Evolutionary conservation across 2,113 vertebrate species (phyloP).

Genomic region (Eclectus roratus): DNA sequence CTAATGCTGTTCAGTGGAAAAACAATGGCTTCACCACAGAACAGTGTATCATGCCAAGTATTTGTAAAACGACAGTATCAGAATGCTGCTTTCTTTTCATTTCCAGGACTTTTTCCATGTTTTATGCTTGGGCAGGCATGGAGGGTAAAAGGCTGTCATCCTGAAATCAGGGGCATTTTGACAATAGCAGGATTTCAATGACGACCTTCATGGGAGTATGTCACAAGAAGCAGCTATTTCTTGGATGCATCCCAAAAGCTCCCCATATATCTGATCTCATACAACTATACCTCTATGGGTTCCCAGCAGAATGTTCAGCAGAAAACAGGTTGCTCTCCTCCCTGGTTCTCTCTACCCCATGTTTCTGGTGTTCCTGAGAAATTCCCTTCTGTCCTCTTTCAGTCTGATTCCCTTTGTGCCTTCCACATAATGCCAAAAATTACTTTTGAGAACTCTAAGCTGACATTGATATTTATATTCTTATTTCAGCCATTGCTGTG

Average conservation of each 20-base stretch:
- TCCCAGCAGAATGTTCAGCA: background rate
- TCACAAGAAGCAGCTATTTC: background rate
- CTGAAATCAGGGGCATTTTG: background rate
- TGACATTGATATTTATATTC: background rate
- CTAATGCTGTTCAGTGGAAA: background rate
- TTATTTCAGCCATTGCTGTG: background rate
- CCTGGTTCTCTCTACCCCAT: background rate
- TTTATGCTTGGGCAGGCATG: background rate
- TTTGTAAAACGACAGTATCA: background rate
- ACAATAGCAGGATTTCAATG: background rate
- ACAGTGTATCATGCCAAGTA: background rate
- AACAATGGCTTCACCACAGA: background rate
- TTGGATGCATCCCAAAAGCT: background rate
- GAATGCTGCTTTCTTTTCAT: background rate
- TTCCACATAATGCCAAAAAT: background rate
- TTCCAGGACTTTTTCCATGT: background rate
- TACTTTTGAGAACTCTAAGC: background rate
- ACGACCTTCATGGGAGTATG: background rate
- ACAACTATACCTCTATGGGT: background rate
- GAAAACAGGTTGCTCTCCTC: background rate
- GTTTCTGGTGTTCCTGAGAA: background rate
- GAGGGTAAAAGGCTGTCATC: background rate
- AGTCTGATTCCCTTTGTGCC: background rate
- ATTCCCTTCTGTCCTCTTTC: background rate
- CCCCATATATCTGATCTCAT: background rate